A percentile compares a stretch with the other conserved stretches of the same genome.
phyloP scores from a whole-genome alignment of 2,113 vertebrate species.

The Gasterosteus aculeatus region DNA sequence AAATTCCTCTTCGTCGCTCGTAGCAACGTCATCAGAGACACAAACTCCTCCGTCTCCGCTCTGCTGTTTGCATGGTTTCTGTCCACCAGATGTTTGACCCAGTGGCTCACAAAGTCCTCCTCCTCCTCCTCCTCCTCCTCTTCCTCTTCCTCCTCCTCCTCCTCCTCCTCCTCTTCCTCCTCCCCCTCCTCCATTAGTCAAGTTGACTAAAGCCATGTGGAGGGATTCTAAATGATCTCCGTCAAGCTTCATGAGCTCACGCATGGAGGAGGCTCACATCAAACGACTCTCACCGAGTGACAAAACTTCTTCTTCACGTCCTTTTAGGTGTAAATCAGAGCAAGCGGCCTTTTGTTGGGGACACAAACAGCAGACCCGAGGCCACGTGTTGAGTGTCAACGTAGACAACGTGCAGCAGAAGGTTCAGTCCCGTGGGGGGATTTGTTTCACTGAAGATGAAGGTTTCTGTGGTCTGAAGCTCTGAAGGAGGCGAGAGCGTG shows the following conservation, averaged over 20 bases:
- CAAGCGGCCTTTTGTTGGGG: too few species aligned
- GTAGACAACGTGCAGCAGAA: too few species aligned
- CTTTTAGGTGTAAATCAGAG: too few species aligned
- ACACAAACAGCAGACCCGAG: too few species aligned
- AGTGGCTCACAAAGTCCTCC: background rate
- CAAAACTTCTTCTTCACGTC: too few species aligned
- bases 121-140: slow-evolving; percentile 1
- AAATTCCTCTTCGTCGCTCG: slow-evolving; percentile 57
- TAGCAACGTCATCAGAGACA: slow-evolving; percentile 47
- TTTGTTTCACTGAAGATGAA: too few species aligned
- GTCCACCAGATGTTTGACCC: background rate
- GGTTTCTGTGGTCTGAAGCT: too few species aligned
- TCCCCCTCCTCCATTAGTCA: slow-evolving; percentile 3
- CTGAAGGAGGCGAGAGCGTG: too few species aligned
- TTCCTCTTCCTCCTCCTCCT: background rate
- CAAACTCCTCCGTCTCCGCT: background rate
- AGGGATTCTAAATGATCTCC: background rate
- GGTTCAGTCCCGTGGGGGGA: too few species aligned
- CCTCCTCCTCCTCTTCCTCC: background rate
- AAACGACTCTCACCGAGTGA: too few species aligned
- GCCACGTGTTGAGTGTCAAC: too few species aligned
- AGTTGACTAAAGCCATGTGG: slow-evolving; percentile 40
- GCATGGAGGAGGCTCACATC: too few species aligned
- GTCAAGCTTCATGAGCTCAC: background rate
- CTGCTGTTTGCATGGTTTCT: slow-evolving; percentile 25